Base-by-base conservation (phyloP, 1,140 invertebrate genomes). In the Agraylea sexmaculata region DNA sequence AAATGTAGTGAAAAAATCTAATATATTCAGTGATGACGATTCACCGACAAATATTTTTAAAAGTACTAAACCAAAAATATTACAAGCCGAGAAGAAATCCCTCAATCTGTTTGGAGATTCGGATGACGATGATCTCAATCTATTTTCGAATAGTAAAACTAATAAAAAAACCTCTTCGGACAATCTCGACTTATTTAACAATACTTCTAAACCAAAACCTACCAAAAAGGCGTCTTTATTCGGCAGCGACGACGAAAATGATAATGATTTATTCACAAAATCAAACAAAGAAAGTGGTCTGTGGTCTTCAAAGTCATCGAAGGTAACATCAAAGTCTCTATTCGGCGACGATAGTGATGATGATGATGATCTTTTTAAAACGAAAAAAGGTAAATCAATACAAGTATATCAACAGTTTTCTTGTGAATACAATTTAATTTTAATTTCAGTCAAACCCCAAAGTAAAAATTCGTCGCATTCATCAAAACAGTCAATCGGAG, bases 331-430 rank as follows among this genome's bases (percentile, higher is more conserved):
- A 35, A 37, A 37, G 18, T 17, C 12, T 6, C 13, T 42, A 6
- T 33, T 29, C 25, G 40, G 33, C 12, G 37, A 43, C 20, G 40
- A 41, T 19, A 29, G 6, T 20, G 42, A 29, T 42, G 42, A 38
- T 20, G 47, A 49, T 11, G 17, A 34, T 7, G 22, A 49, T 43
- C 36, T 49, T 16, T 45, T 49, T 27, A 41, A 38, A 23, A 33
- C 33, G 20, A 39, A 43, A 11, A 46, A 40, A 49, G 37, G 47
- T 49, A 37, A 20, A 33, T 21, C 6, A 37, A n/a, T n/a, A n/a
- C n/a, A n/a, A n/a, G n/a, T n/a, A n/a, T n/a, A n/a, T n/a, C n/a
- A n/a, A n/a, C n/a, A n/a, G n/a, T n/a, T n/a, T n/a, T n/a, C n/a
- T n/a, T n/a, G n/a, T n/a, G n/a, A n/a, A n/a, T n/a, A n/a, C n/a